A percentile compares a stretch with the other conserved stretches of the same genome.
Evolutionary conservation across 2,797 vertebrate species (phyloP).

Genomic region (Gila robusta): DNA sequence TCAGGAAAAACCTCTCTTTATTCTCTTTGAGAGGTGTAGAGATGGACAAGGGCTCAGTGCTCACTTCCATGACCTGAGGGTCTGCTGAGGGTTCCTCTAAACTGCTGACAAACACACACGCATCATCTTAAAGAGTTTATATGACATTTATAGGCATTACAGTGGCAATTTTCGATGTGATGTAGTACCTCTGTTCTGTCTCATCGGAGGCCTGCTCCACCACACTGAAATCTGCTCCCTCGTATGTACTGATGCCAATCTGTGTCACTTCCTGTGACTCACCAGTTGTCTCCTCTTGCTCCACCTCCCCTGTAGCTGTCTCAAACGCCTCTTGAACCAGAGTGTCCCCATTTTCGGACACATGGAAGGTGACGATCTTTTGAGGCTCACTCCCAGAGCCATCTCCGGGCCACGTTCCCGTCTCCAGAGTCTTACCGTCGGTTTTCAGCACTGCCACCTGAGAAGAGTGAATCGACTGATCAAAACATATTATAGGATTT

Average conservation of each 20-base stretch:
- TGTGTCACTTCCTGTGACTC: conserved; percentile 81
- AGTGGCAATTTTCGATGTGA: not conserved
- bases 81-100: conserved; percentile 74
- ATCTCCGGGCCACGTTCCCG: conserved; percentile 65
- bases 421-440: conserved; percentile 69
- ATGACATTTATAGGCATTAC: not conserved
- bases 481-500: not conserved
- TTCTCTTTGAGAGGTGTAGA: conserved; percentile 79
- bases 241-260: conserved; percentile 85
- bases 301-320: conserved; percentile 71
- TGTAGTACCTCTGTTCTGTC: conserved; percentile 83
- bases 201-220: conserved; percentile 85
- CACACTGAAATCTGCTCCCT: conserved; percentile 84
- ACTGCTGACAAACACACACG: conserved; percentile 67
- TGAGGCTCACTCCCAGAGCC: conserved; percentile 73
- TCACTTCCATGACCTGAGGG: conserved; percentile 77
- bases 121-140: not conserved
- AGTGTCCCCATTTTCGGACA: conserved; percentile 83
- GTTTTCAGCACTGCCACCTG: conserved; percentile 92
- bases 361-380: conserved; percentile 89
- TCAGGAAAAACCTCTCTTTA: conserved; percentile 84
- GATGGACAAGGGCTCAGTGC: conserved; percentile 67
- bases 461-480: conserved; percentile 9
- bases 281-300: conserved; percentile 58
- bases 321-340: conserved; percentile 84